phyloP scores from a whole-genome alignment of 2,113 vertebrate genomes.

The Diadophis punctatus region DNA sequence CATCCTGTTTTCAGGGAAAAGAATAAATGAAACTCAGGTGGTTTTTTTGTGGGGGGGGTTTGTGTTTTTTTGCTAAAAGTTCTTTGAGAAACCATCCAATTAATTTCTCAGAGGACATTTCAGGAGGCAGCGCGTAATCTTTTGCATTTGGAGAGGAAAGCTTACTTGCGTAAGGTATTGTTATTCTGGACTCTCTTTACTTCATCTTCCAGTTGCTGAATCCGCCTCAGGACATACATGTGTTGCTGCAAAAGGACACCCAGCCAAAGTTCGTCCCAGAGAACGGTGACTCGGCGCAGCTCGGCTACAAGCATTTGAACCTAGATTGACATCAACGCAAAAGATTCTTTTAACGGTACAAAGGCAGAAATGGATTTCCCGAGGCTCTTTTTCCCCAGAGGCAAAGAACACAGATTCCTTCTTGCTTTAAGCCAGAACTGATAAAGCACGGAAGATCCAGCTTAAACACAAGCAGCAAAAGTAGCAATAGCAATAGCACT shows the following conservation, averaged over 20 bases:
- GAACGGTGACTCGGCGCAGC: constrained; percentile 91
- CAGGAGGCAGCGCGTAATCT: background rate
- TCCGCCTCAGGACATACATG: constrained; percentile 91
- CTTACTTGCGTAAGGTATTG: constrained; percentile 92
- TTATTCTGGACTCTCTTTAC: constrained; percentile 98
- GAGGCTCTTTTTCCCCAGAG: background rate
- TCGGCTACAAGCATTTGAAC: constrained; percentile 97
- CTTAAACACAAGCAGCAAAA: background rate
- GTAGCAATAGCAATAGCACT: too few relatives aligned
- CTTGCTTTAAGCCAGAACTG: accelerated
- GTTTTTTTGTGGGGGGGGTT: too few relatives aligned
- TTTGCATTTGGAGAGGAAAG: background rate
- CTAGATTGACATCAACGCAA: constrained; percentile 56
- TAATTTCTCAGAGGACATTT: background rate
- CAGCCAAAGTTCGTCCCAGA: constrained; percentile 98
- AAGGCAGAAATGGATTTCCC: background rate
- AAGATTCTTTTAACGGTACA: background rate
- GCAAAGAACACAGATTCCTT: background rate
- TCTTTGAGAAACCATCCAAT: background rate
- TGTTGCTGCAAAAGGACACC: constrained; percentile 95
- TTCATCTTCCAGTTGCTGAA: constrained; percentile 95
- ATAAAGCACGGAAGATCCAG: accelerated
- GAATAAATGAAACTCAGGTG: background rate
- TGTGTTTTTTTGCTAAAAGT: background rate
- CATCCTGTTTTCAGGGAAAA: background rate